Base-by-base conservation (phyloP, 2,888 invertebrate species). In the Oligia fasciuncula region DNA sequence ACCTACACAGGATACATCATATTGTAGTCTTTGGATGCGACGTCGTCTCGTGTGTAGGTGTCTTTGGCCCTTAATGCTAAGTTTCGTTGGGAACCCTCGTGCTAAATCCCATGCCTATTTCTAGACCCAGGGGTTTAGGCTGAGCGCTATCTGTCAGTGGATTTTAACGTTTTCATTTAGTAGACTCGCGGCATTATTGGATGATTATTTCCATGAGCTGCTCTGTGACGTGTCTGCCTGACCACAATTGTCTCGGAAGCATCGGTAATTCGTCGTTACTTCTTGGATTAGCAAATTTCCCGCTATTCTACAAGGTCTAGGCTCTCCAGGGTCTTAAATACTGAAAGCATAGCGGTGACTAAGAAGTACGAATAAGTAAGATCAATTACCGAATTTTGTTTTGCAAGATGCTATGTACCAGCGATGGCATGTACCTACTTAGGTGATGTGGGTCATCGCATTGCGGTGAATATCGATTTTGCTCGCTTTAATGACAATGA, bases 361-460 rank as follows among this genome's bases (percentile, higher is more conserved):
- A 54, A 23, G 54, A 23, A 54, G 8, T 54, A 54, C 54, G 19
- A 54, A 54, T 19, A 54, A 54, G 19, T 54, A 49, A 49, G 49
- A 49, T 19, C 8, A 46, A 62, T 35, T 35, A 23, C 49, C 0
- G 1, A 35, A 8, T 19, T 9, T n/a, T n/a, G 4, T 4, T 29
- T 54, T 40, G 35, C 35, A 51, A 40, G n/a, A 65, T 40, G 11
- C 23, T 40, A 40, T 23, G 13, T 49, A n/a, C 49, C 14, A 49
- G 49, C n/a, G 11, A 23, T 17, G 40, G 14, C 51, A 51, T 9
- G 40, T 43, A 23, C 54, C 9, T 43, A 23, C 23, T 54, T 35
- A n/a, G 63, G 23, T 65, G 51, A 77, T 73, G 73, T 77, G 46
- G 73, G 76, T 73, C 76, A 77, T 77, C 76, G 76, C 76, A 77